Evolutionary conservation across 2,113 vertebrate genomes (phyloP), one percentile per base, ranked within the genome.

Genomic region (Notiomystis cincta): DNA sequence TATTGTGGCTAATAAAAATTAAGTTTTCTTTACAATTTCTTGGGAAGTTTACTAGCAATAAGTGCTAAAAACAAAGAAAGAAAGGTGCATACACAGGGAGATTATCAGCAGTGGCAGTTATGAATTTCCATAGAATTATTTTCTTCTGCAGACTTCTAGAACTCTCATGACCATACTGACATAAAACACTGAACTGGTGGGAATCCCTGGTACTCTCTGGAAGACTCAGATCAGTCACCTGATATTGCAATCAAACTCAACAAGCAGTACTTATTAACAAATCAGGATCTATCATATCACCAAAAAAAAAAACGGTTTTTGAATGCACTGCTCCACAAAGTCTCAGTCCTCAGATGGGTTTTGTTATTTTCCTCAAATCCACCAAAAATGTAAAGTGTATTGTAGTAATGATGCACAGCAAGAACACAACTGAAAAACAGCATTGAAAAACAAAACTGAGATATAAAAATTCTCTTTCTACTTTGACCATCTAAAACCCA

Each of bases 231-330:
- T 17, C 12, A 50, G 16, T 28, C 72, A 28, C 16, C 7, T 33
- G 11, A 45, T 76, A 47, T 0, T 66, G 28, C 7, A 44, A 24
- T 22, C n/a, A 82, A 65, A 47, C 8, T 44, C 48, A 60, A 53
- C 10, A 18, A 76, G 77, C 0, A 72, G 19, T 10, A 13, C 1
- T 60, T n/a, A 51, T 9, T 11, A 88, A 25, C 12, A 91, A 86
- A 67, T 11, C 1, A 0, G 25, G 5, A 71, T 13, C 13, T 27
- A 16, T 10, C 0, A 1, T 3, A 35, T 1, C 3, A 69, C 10
- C 1, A 13, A 51, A 25, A 28, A 20, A 18, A 58, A 15, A 13
- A 18, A 33, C 40, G 2, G 15, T 13, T 69, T 69, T 73, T 69
- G 18, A 37, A 44, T 22, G 13, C 14, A 30, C 11, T 60, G 37